Evolutionary conservation across 2,888 invertebrate species (phyloP).

Genomic region (Lasius fuliginosus): DNA sequence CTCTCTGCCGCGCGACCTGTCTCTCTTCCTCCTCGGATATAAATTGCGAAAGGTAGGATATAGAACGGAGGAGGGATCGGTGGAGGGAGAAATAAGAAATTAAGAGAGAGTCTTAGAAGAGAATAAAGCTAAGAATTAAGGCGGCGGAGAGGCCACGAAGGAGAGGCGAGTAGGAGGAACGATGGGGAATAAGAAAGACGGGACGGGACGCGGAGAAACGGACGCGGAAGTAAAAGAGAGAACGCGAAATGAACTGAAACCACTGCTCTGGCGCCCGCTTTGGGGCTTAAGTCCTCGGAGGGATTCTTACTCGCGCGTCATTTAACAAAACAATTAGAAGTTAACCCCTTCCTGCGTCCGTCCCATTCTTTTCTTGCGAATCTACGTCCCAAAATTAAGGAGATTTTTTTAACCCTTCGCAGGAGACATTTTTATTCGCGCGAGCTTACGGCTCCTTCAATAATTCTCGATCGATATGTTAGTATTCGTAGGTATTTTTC

Average conservation of each 20-base stretch:
- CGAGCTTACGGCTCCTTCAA: background rate
- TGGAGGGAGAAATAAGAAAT: constrained; percentile 85
- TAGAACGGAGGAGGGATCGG: constrained; percentile 69
- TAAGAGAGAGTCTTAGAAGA: constrained; percentile 86
- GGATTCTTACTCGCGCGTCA: constrained; percentile 87
- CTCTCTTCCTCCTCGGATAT: constrained; percentile 78
- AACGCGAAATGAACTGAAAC: constrained; percentile 80
- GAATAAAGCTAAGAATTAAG: constrained; percentile 87
- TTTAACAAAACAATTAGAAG: constrained; percentile 87
- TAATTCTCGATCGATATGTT: background rate
- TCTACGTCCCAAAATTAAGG: constrained; percentile 78
- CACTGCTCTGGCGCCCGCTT: constrained; percentile 77
- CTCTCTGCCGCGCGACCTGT: constrained; percentile 61
- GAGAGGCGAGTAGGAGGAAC: constrained; percentile 48
- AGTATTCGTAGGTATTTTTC: background rate
- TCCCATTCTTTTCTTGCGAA: constrained; percentile 80
- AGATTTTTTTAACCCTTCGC: constrained; percentile 65
- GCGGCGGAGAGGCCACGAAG: constrained; percentile 78
- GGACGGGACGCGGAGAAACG: constrained; percentile 53
- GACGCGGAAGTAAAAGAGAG: constrained; percentile 67
- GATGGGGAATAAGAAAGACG: constrained; percentile 61
- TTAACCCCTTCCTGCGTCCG: constrained; percentile 84
- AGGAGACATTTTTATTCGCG: background rate
- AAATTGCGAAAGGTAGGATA: constrained; percentile 83
- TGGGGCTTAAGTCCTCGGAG: constrained; percentile 85